A percentile compares a stretch with the other conserved stretches of the same genome.
Evolutionary conservation across 1,140 invertebrate genomes (phyloP).

Genomic region (Pseudomyrmex sp.): DNA sequence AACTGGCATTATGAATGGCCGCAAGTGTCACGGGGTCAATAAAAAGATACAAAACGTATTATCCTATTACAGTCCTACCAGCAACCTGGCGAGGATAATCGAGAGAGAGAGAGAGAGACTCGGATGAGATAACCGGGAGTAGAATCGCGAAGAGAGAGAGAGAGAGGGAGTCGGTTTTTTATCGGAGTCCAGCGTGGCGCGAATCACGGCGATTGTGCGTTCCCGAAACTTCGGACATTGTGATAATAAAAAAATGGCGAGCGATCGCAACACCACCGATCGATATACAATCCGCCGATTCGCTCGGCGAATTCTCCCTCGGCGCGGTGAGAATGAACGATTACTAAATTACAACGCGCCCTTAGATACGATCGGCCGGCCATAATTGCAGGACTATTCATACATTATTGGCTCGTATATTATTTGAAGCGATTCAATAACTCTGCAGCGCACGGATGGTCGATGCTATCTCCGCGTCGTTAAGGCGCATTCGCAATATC

Average conservation of each 20-base stretch:
- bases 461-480: conserved; percentile 78
- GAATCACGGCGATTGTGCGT: conserved; percentile 14
- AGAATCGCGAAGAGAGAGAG: conserved; percentile 1
- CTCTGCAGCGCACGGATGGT: conserved; percentile 68
- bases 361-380: conserved; percentile 76
- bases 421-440: conserved; percentile 82
- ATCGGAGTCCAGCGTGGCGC: background rate
- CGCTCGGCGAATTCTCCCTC: background rate
- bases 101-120: background rate
- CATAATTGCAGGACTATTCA: conserved; percentile 80
- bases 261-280: background rate
- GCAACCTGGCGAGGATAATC: conserved; percentile 21
- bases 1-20: conserved; percentile 59
- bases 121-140: conserved; percentile 6
- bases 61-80: conserved; percentile 35
- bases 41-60: conserved; percentile 47
- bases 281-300: conserved; percentile 25
- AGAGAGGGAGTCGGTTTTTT: background rate
- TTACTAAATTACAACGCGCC: conserved; percentile 75
- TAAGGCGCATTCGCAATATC: conserved; percentile 80
- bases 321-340: conserved; percentile 67
- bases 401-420: conserved; percentile 82
- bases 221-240: background rate
- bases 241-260: background rate
- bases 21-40: conserved; percentile 44